Evolutionary conservation across 2,888 invertebrate species (phyloP).

Genomic region (Drosophila rubida): DNA sequence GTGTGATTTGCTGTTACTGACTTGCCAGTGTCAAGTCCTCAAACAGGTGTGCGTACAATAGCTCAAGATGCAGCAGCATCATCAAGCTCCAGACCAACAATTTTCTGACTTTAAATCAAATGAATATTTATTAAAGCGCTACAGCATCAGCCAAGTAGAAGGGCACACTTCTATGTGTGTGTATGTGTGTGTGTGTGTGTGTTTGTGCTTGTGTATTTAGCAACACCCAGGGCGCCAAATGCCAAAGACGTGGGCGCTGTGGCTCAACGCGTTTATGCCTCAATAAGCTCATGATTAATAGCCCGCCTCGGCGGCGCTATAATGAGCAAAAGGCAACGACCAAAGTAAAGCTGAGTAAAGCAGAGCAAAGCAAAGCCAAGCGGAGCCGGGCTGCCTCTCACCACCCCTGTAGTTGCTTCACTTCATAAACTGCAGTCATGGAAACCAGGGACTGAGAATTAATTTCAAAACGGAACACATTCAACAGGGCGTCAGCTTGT

Average conservation of each 20-base stretch:
- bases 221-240: conserved; percentile 40
- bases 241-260: conserved; percentile 60
- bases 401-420: conserved; percentile 9
- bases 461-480: neutral
- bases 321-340: conserved; percentile 71
- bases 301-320: conserved; percentile 65
- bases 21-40: conserved; percentile 54
- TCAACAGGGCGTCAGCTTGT: neutral
- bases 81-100: conserved; percentile 9
- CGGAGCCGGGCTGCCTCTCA: neutral
- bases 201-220: neutral
- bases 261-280: conserved; percentile 81
- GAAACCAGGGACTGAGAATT: conserved; percentile 4
- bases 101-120: conserved; percentile 60
- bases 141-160: conserved; percentile 2
- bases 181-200: conserved; percentile 5
- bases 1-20: conserved; percentile 56
- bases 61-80: conserved; percentile 46
- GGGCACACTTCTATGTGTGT: neutral
- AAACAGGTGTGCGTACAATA: conserved; percentile 71
- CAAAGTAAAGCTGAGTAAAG: conserved; percentile 35
- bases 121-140: conserved; percentile 71
- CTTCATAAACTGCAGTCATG: conserved; percentile 33
- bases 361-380: conserved; percentile 6
- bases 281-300: conserved; percentile 83